phyloP scores from a whole-genome alignment of 92 coral and sea anemone species.

The Porites divaricata region DNA sequence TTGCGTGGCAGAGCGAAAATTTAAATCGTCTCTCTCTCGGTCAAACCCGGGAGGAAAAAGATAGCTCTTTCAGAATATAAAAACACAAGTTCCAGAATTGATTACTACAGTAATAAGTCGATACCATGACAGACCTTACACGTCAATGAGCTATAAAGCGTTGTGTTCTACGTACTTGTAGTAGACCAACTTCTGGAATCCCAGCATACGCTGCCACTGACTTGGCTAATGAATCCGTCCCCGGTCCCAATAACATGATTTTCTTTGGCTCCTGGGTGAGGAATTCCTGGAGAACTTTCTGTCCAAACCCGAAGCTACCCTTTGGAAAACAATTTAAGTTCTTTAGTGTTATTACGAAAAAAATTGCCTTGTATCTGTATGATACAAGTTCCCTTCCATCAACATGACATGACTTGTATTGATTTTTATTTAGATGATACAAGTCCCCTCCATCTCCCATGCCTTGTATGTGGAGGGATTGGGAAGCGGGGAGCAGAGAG shows the following conservation, averaged over 20 bases:
- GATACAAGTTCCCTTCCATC: no score
- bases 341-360: no score
- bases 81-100: no score
- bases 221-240: conserved; percentile 68
- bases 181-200: conserved; percentile 62
- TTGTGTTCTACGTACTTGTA: conserved; percentile 63
- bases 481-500: no score
- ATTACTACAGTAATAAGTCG: not conserved
- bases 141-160: not conserved
- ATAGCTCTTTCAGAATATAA: no score
- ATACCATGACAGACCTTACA: not conserved
- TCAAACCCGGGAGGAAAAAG: no score
- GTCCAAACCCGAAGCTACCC: conserved; percentile 70
- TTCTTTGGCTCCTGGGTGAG: conserved; percentile 75
- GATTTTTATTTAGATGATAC: no score
- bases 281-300: conserved; percentile 70
- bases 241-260: conserved; percentile 90
- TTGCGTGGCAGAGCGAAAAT: not conserved
- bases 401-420: no score
- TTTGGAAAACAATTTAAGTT: not conserved
- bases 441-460: no score
- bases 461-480: no score
- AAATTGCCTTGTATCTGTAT: no score
- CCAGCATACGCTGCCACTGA: conserved; percentile 88
- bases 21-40: not conserved